Conservation (phyloP, 2,797 vertebrate genomes). For the Mastacembelus armatus region DNA sequence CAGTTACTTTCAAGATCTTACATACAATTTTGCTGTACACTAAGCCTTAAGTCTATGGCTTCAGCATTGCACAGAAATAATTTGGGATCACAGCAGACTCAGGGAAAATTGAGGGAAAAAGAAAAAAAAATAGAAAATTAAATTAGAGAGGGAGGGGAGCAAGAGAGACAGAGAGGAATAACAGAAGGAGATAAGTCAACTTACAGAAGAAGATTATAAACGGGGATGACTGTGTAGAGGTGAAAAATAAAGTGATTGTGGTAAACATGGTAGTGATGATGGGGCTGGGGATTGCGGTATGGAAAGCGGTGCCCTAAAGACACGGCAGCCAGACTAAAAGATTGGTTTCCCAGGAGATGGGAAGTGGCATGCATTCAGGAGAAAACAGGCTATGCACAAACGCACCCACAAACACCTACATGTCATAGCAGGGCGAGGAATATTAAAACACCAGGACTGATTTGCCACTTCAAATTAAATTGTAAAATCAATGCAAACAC, state of each 20-base stretch:
- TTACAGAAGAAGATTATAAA: too few relatives aligned
- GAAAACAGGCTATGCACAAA: conserved; percentile 22
- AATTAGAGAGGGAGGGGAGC: too few relatives aligned
- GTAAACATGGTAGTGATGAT: conserved; percentile 32
- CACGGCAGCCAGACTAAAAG: conserved; percentile 67
- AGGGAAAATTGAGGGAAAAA: conserved; percentile 2
- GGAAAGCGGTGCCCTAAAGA: conserved; percentile 65
- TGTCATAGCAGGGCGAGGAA: conserved; percentile 22
- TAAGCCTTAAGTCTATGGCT: not conserved
- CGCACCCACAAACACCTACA: conserved; percentile 20
- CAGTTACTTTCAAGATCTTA: too few relatives aligned
- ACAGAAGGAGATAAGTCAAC: conserved; percentile 6
- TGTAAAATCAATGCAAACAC: not conserved
- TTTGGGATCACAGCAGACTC: not conserved
- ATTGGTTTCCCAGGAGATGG: conserved; percentile 75
- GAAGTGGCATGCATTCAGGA: conserved; percentile 56
- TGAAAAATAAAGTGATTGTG: conserved; percentile 16
- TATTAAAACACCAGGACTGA: conserved; percentile 28
- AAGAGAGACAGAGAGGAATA: too few relatives aligned
- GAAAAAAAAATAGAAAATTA: too few relatives aligned
- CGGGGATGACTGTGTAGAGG: too few relatives aligned
- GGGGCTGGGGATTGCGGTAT: conserved; percentile 36
- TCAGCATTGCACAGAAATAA: not conserved
- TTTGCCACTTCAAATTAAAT: not conserved
- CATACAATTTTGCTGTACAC: not conserved